Evolutionary conservation across 2,797 vertebrate genomes (phyloP).

Genomic region (Lagorchestes hirsutus): DNA sequence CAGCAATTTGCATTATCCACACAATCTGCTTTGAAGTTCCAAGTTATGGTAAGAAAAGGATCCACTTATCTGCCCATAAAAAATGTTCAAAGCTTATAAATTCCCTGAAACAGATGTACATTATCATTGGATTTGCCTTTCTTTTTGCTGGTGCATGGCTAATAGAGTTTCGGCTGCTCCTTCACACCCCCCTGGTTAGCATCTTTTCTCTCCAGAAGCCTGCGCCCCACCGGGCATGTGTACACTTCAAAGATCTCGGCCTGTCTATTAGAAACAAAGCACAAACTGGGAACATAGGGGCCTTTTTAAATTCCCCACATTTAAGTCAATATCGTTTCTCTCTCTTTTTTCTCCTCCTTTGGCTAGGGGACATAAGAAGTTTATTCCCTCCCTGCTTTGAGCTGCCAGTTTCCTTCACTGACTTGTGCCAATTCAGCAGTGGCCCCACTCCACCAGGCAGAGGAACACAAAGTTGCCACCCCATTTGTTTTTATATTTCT

Average conservation of each 20-base stretch:
- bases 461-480: conserved; percentile 19
- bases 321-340: conserved; percentile 92
- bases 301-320: conserved; percentile 93
- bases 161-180: conserved; percentile 93
- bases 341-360: conserved; percentile 83
- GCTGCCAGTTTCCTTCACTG: conserved; percentile 82
- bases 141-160: conserved; percentile 93
- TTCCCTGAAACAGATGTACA: conserved; percentile 99
- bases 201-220: conserved; percentile 85
- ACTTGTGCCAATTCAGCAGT: conserved; percentile 82
- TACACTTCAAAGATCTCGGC: conserved; percentile 96
- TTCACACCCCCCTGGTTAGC: conserved; percentile 92
- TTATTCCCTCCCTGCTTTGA: conserved; percentile 86
- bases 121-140: conserved; percentile 98
- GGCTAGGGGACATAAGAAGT: conserved; percentile 86
- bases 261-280: conserved; percentile 97
- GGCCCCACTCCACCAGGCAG: conserved; percentile 79
- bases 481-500: conserved; percentile 41
- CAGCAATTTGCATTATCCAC: conserved; percentile 99
- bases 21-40: conserved; percentile 99
- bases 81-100: conserved; percentile 99
- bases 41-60: conserved; percentile 97
- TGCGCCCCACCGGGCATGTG: conserved; percentile 94
- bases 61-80: conserved; percentile 97
- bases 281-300: conserved; percentile 92